A percentile compares a stretch with the other conserved stretches of the same genome.
Evolutionary conservation across 2,797 vertebrate species (phyloP).

Genomic region (Pseudomugil tenellus): DNA sequence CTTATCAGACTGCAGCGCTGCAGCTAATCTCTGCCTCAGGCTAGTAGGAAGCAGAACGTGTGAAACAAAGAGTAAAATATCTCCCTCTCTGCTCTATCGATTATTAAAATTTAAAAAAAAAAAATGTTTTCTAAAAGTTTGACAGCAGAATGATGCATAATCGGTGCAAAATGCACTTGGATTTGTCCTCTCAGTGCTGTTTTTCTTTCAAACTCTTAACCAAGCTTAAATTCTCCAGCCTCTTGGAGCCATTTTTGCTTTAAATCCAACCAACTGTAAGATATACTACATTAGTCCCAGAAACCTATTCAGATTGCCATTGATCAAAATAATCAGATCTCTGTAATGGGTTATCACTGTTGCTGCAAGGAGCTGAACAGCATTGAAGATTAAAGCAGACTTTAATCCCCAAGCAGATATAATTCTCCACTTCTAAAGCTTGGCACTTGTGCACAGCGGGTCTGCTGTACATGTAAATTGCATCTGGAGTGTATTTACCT

Average conservation of each 20-base stretch:
- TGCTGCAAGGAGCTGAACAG: conserved; percentile 19
- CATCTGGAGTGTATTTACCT: conserved; percentile 64
- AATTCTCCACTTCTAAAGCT: conserved; percentile 31
- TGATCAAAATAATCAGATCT: conserved; percentile 24
- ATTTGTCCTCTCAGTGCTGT: not conserved
- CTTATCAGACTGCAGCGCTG: conserved; percentile 13
- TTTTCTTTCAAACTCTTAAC: not conserved
- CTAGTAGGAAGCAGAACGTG: conserved; percentile 4
- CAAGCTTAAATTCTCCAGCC: not conserved
- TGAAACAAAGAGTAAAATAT: conserved; percentile 9
- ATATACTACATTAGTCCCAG: not conserved
- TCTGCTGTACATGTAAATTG: conserved; percentile 51
- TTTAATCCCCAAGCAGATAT: conserved; percentile 24
- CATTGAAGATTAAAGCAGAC: conserved; percentile 29
- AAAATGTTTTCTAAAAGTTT: not conserved
- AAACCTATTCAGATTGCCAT: conserved; percentile 2
- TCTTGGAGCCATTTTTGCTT: not conserved
- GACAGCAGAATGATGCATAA: not conserved
- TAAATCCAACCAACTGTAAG: not conserved
- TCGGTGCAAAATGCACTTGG: not conserved
- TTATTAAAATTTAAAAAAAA: not conserved
- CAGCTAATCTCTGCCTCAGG: conserved; percentile 16
- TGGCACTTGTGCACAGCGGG: conserved; percentile 17
- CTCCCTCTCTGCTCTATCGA: not conserved
- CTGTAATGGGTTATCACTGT: conserved; percentile 8